A percentile compares a stretch with the other conserved stretches of the same genome.
These are phyloP conservation scores for Tragelaphus eurycerus DNA, from an alignment of 2,797 vertebrate species.

Conservation along the genomic window DNA sequence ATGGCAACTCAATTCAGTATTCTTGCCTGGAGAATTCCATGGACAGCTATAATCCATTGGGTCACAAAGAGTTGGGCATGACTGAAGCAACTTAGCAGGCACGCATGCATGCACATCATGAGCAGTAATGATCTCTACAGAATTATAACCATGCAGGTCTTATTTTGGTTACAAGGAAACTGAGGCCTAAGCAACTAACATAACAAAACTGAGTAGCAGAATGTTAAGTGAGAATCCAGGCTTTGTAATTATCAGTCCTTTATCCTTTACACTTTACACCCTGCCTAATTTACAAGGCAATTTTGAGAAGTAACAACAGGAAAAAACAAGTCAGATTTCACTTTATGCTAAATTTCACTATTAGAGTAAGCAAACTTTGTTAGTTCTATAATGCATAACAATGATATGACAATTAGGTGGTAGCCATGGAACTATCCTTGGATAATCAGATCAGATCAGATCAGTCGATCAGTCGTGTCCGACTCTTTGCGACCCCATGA, in stretches of 20 bases:
- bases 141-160: neutral
- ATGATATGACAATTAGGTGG: neutral
- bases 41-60: neutral
- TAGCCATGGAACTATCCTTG: neutral
- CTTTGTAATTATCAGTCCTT: neutral
- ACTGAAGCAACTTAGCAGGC: neutral
- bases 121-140: neutral
- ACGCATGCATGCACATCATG: rapidly evolving
- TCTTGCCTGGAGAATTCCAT: neutral
- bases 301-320: neutral
- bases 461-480: no score
- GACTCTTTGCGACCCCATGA: no score
- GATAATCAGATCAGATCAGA: neutral
- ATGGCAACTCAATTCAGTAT: neutral
- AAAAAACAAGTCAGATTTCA: neutral
- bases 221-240: neutral
- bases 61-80: neutral
- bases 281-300: neutral
- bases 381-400: neutral
- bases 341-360: neutral
- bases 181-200: neutral
- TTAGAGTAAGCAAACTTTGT: neutral
- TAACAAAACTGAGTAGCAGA: neutral
- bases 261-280: neutral
- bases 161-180: neutral